These are phyloP conservation scores for Chloroceryle amazona DNA, from an alignment of 2,797 vertebrate genomes.

Conservation along the genomic window DNA sequence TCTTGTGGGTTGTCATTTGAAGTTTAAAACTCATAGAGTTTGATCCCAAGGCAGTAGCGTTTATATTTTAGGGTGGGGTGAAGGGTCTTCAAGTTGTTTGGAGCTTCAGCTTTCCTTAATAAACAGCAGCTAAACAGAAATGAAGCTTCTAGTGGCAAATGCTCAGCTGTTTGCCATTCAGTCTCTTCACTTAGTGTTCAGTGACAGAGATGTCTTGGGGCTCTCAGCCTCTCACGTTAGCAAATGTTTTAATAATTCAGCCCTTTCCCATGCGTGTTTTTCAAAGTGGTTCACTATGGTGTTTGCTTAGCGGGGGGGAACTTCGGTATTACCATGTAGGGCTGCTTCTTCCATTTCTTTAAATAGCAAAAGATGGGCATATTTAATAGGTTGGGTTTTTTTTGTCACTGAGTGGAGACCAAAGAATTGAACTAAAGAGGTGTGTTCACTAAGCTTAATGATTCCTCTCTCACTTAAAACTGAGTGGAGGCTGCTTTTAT, in stretches of 20 bases:
- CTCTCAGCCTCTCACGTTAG: not conserved
- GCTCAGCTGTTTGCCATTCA: not conserved
- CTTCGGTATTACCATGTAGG: not conserved
- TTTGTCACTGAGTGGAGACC: not conserved
- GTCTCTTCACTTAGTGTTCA: not conserved
- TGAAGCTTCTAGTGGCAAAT: not conserved
- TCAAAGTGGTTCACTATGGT: not conserved
- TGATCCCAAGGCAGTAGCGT: not conserved
- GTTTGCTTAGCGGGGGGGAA: not conserved
- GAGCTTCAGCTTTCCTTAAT: not conserved
- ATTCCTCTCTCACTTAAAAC: not conserved
- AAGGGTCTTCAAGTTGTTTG: not conserved
- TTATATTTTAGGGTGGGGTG: not conserved
- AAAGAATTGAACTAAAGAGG: not conserved
- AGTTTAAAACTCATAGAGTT: not conserved
- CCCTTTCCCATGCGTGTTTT: not conserved
- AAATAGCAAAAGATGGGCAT: not conserved
- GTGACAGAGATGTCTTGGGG: not conserved
- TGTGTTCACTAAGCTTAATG: not conserved
- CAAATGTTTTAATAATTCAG: constrained; percentile 6
- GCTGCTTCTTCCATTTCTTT: not conserved
- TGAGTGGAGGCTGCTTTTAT: not conserved
- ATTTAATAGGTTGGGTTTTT: not conserved
- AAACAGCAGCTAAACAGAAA: not conserved
- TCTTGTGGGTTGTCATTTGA: not conserved